Base-by-base conservation (phyloP, 1,140 invertebrate species). In the Rhagoletis pomonella region DNA sequence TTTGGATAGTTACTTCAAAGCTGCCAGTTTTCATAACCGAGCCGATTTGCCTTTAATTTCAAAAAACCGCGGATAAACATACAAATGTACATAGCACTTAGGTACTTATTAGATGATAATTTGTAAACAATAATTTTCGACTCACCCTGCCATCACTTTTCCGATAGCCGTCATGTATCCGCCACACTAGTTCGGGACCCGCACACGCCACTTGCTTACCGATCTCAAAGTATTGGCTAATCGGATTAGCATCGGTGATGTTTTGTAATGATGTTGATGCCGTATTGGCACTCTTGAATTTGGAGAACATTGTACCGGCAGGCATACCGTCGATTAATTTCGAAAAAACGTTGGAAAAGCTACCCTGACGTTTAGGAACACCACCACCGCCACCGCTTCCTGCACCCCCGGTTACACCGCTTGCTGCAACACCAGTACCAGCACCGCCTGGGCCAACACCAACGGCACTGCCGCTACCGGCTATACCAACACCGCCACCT, bases 181-280 rank as follows among this genome's bases (percentile, higher is more conserved):
- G 96, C 98, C 98, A 99, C 7, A 97, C 95, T 87, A 97, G 95
- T 90, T 98, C 97, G 0, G 98, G 98, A 0, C 98, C 98, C 29
- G 97, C 97, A 86, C 96, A 97, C 39, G 97, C 97, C 73, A 96
- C 95, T 91, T 97, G 96, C 90, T 97, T 96, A n/a, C 97, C 97
- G 86, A 98, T 95, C 88, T 98, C 97, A 93, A 97, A 99, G 93
- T 96, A 96, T 90, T 98, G 96, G 89, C 95, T 95, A 89, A 99
- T 98, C 3, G 98, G 97, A 93, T 98, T 98, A 88, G 95, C 95
- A 90, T 97, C 97, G 87, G 96, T 94, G 86, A 93, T 94, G 90
- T 94, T 95, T 89, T 94, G 95, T 86, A 93, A 91, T 86, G 93
- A 91, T 88, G 90, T 91, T 87, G 92, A 93, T 84, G 91, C 90